Base-by-base conservation (phyloP, 2,888 invertebrate species). In the Scaptomyza tumidula region DNA sequence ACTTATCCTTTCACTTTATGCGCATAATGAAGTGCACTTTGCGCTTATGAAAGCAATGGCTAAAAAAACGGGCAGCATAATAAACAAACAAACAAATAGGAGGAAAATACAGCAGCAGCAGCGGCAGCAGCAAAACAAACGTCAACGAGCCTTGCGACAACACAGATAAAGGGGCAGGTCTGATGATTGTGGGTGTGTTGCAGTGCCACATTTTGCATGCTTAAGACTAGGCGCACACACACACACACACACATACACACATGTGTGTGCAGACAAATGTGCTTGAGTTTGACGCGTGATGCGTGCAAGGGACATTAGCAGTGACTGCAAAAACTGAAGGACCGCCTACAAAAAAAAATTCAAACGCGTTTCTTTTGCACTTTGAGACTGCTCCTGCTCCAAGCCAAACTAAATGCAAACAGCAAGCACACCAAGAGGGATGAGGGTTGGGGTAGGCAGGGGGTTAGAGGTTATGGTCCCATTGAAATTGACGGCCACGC, bases 1-100 rank as follows among this genome's bases (percentile, higher is more conserved):
- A 87, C 83, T 88, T 88, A 89, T 89, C 80, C 89, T 87, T 89
- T 88, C 89, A 87, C 79, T 89, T 89, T 80, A 88, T 88, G 89
- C 73, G 87, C 87, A 89, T 88, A 88, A 88, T 88, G 89, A 88
- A 88, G 88, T 81, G 89, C 89, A 89, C 88, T 89, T 89, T 85
- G 72, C 83, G 85, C 80, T 80, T 80, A 81, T 89, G 78, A 88
- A 89, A 82, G 85, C 82, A 70, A 75, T 71, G 77, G 75, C 74
- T 78, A 77, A 75, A 81, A 73, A 75, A 67, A 33, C 54, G 61
- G 63, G 63, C 79, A 72, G 37, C 57, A 71, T 70, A 88, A 82
- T 61, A 63, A 66, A 64, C 62, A 61, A 54, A 66, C 44, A 73
- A 53, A 71, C 68, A 65, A 61, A 65, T 49, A 54, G 52, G 61